These are phyloP conservation scores for Drosophila bifasciata DNA, from an alignment of 1,140 invertebrate species.

Conservation along the genomic window DNA sequence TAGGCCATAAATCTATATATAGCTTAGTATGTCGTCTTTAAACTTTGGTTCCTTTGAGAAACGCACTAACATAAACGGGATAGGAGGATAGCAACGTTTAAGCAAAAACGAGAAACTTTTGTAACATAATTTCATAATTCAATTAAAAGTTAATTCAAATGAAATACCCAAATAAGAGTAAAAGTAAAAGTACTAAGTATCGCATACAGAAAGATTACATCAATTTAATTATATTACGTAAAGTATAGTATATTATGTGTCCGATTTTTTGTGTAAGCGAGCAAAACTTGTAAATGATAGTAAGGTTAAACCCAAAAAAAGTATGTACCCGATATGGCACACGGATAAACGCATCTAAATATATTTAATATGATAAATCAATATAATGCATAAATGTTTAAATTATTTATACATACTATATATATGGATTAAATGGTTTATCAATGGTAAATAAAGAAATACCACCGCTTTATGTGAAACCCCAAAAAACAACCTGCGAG, in stretches of 20 bases:
- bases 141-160: slow-evolving; percentile 51
- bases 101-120: slow-evolving; percentile 58
- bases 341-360: slow-evolving; percentile 31
- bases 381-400: slow-evolving; percentile 66
- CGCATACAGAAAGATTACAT: neutral
- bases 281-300: slow-evolving; percentile 60
- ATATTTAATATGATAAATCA: slow-evolving; percentile 58
- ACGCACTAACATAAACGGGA: slow-evolving; percentile 67
- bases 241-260: slow-evolving; percentile 19
- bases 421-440: slow-evolving; percentile 78
- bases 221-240: slow-evolving; percentile 19
- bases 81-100: slow-evolving; percentile 53
- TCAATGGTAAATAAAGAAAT: slow-evolving; percentile 83
- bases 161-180: slow-evolving; percentile 36
- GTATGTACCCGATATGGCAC: slow-evolving; percentile 41
- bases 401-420: slow-evolving; percentile 78
- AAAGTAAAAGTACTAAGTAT: slow-evolving; percentile 58
- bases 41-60: slow-evolving; percentile 76
- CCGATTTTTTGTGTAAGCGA: slow-evolving; percentile 46
- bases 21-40: slow-evolving; percentile 56
- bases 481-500: slow-evolving; percentile 34
- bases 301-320: slow-evolving; percentile 44
- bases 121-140: slow-evolving; percentile 74
- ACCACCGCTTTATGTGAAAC: slow-evolving; percentile 83
- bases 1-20: slow-evolving; percentile 59